Base-by-base conservation (phyloP, 2,797 vertebrate species). In the Hippopotamyrus pictus region DNA sequence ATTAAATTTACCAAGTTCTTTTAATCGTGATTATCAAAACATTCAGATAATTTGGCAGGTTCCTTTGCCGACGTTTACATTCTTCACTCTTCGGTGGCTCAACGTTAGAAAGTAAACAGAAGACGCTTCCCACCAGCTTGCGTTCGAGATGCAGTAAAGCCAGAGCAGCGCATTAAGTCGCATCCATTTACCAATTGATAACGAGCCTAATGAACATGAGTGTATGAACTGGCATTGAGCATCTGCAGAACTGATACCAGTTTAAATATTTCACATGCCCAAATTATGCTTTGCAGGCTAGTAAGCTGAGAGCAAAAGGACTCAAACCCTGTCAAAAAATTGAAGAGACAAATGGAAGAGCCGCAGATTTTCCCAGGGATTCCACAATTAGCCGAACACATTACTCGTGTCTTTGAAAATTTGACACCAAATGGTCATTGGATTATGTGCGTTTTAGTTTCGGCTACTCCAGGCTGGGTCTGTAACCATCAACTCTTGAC, bases 381-480 rank as follows among this genome's bases (percentile, higher is more conserved):
- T 37, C 17, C 9, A 14, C 44, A 89, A 85, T 89, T 85, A 85
- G 62, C 48, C 44, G n/a, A 11, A 57, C 62, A 50, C 87, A 50
- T 22, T 62, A 4, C 44, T 73, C 48, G 3, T 57, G 12, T 57
- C n/a, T 44, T 37, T 14, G 57, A 57, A 87, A 88, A 82, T 85
- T 25, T 44, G 59, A 59, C 82, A 89, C 14, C 48, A 88, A 46
- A 87, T 82, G 88, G 89, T 92, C 90, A 89, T 25, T 89, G 90
- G 90, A 91, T 87, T 91, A 91, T 91, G 91, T 92, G 88, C 93
- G 93, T 92, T 91, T 93, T 86, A 90, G 73, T 89, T 91, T 88
- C 76, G 88, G 88, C 91, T 89, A 91, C 87, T 91, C 91, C 91
- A 93, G 89, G 93, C 90, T 90, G 87, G 88, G 89, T 65, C 90